Evolutionary conservation across 2,797 vertebrate genomes (phyloP).

Genomic region (Galagoides demidoff): DNA sequence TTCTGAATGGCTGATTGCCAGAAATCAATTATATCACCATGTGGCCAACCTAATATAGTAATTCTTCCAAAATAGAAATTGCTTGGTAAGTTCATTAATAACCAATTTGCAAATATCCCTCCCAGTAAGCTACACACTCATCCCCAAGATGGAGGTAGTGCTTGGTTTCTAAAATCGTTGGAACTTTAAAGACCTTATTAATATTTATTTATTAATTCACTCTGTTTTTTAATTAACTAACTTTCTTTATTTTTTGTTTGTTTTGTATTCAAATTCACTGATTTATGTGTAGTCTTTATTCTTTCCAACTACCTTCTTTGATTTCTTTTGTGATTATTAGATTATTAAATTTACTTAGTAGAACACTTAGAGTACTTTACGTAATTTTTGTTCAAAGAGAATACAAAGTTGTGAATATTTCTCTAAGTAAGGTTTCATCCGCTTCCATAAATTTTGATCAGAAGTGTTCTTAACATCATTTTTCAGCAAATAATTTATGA

Average conservation of each 20-base stretch:
- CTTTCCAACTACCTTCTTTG: not conserved
- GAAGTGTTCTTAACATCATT: not conserved
- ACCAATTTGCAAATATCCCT: not conserved
- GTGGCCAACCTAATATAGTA: constrained; percentile 38
- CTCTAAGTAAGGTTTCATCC: not conserved
- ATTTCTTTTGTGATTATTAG: constrained; percentile 2
- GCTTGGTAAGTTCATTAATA: constrained; percentile 40
- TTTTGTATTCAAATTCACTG: constrained; percentile 1
- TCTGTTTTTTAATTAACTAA: constrained; percentile 11
- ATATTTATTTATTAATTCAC: not conserved
- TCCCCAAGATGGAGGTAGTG: not conserved
- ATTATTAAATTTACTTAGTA: not conserved
- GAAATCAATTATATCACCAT: constrained; percentile 53
- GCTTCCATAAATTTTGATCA: not conserved
- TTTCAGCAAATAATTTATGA: not conserved
- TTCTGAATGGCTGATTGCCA: constrained; percentile 52
- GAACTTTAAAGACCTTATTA: constrained; percentile 1
- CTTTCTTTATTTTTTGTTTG: not conserved
- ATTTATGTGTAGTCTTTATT: not conserved
- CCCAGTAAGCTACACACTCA: not conserved
- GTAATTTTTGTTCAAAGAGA: not conserved
- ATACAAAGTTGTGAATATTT: not conserved
- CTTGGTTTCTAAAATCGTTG: constrained; percentile 16
- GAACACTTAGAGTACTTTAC: not conserved
- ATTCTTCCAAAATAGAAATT: constrained; percentile 66